Evolutionary conservation across 2,113 vertebrate species (phyloP).

Genomic region (Cheilinus undulatus): DNA sequence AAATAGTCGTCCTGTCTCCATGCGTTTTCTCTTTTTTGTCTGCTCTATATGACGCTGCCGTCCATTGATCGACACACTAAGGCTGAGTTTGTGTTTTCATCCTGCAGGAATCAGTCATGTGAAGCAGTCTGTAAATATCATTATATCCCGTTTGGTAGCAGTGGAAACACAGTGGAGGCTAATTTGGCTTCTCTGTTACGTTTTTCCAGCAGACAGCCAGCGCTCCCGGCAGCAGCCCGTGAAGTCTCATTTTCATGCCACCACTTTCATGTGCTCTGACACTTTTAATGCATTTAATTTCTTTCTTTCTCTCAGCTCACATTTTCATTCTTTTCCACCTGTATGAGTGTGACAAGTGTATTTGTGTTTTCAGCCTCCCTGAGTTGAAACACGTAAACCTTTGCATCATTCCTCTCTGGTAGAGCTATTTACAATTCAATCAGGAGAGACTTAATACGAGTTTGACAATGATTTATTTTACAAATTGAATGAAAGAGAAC

Average conservation of each 20-base stretch:
- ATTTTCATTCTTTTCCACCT: constrained; percentile 15
- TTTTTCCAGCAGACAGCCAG: constrained; percentile 12
- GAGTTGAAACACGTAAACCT: background rate
- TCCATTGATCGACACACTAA: constrained; percentile 26
- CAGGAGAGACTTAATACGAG: too few relatives aligned
- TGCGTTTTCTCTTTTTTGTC: constrained; percentile 49
- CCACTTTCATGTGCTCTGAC: constrained; percentile 15
- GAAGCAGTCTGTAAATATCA: background rate
- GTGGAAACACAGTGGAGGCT: constrained; percentile 2
- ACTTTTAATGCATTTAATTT: background rate
- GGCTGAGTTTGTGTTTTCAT: background rate
- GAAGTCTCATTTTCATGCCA: constrained; percentile 6
- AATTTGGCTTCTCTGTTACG: constrained; percentile 12
- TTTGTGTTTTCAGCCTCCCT: background rate
- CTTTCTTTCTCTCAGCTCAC: background rate
- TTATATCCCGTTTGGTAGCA: background rate
- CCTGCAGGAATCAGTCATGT: background rate
- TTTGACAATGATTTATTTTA: too few relatives aligned
- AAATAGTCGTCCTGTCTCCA: constrained; percentile 65
- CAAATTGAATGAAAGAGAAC: too few relatives aligned
- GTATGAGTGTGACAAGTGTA: constrained; percentile 10
- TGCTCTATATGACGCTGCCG: constrained; percentile 19
- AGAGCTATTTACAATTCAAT: background rate
- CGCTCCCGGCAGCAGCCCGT: constrained; percentile 13
- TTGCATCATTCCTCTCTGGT: constrained; percentile 23